phyloP scores from a whole-genome alignment of 1,140 invertebrate genomes.

The Eueides isabella region DNA sequence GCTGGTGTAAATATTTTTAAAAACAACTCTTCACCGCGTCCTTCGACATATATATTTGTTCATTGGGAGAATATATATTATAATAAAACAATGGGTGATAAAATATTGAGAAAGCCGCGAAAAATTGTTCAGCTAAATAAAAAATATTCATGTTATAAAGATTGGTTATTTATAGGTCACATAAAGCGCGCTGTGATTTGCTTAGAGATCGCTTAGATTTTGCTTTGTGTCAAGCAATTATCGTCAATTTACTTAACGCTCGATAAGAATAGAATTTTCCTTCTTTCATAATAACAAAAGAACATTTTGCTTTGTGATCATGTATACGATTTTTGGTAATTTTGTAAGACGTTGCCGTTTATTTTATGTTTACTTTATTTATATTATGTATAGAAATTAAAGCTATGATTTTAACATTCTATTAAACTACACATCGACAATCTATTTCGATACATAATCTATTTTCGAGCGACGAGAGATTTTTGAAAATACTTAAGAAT shows the following conservation, averaged over 20 bases:
- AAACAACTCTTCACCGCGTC: too few relatives aligned
- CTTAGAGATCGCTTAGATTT: constrained; percentile 44
- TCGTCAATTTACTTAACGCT: constrained; percentile 53
- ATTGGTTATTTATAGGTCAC: constrained; percentile 20
- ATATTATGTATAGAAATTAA: neutral
- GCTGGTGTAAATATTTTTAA: too few relatives aligned
- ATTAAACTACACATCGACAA: too few relatives aligned
- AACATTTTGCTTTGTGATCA: constrained; percentile 23
- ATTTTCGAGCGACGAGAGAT: too few relatives aligned
- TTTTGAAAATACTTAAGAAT: too few relatives aligned
- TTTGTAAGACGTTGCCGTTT: neutral
- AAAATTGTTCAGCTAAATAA: neutral
- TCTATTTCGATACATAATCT: too few relatives aligned
- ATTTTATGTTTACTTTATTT: neutral
- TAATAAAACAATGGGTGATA: neutral
- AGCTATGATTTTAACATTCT: neutral
- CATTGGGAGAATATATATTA: too few relatives aligned
- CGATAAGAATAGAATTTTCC: constrained; percentile 35
- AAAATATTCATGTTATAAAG: constrained; percentile 15
- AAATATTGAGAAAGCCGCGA: neutral
- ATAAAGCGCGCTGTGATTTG: constrained; percentile 38
- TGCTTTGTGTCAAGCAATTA: constrained; percentile 56
- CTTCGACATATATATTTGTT: too few relatives aligned
- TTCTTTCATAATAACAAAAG: constrained; percentile 24
- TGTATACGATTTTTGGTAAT: constrained; percentile 16